A percentile compares a stretch with the other conserved stretches of the same genome.
Evolutionary conservation across 1,140 invertebrate species (phyloP).

Genomic region (Bombus confusus): DNA sequence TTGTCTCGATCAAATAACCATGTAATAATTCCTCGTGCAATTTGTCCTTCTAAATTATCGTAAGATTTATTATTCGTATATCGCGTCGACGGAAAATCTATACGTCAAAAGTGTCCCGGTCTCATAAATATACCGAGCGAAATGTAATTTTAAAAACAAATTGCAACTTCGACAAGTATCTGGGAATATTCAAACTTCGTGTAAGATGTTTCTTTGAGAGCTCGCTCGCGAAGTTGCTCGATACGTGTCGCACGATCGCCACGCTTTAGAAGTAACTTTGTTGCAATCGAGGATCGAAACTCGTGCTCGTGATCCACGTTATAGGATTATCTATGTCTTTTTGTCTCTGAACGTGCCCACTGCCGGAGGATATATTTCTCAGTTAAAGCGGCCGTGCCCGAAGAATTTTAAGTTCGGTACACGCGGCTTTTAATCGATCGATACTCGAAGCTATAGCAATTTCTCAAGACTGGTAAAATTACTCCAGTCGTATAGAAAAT

Average conservation of each 20-base stretch:
- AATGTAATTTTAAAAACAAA: constrained; percentile 16
- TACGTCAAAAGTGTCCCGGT: neutral
- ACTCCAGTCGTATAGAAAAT: too few species aligned
- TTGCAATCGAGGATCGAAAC: constrained; percentile 48
- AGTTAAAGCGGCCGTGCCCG: neutral
- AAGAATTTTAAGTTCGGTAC: neutral
- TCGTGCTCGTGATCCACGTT: constrained; percentile 34
- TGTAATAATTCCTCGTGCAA: too few species aligned
- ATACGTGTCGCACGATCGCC: constrained; percentile 55
- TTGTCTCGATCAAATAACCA: too few species aligned
- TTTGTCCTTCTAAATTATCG: too few species aligned
- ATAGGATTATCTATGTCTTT: constrained; percentile 34
- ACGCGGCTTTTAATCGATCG: neutral
- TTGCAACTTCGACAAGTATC: constrained; percentile 24
- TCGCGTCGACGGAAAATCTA: neutral
- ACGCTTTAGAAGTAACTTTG: constrained; percentile 60
- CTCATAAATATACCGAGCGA: too few species aligned
- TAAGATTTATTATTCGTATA: neutral
- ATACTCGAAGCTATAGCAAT: neutral
- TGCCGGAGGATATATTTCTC: neutral
- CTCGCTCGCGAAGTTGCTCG: constrained; percentile 37
- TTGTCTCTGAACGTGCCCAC: constrained; percentile 8
- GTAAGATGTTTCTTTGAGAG: neutral
- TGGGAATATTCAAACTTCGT: constrained; percentile 51
- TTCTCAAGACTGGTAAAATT: too few species aligned